A percentile compares a stretch with the other conserved stretches of the same genome.
Evolutionary conservation across 2,888 invertebrate genomes (phyloP).

Genomic region (Meiosimyza platycephala): DNA sequence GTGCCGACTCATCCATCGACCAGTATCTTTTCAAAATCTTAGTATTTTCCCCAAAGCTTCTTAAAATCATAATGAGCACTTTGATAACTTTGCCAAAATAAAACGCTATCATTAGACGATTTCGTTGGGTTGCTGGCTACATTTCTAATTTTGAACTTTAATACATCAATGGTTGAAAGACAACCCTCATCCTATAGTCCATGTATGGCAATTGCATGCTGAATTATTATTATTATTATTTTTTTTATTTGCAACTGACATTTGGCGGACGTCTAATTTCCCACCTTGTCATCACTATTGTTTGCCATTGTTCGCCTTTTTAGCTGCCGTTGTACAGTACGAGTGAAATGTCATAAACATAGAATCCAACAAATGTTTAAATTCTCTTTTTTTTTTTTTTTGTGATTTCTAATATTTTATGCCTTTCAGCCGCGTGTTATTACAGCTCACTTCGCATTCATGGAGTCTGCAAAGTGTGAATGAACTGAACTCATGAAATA

Average conservation of each 20-base stretch:
- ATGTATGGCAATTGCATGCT: too few species aligned
- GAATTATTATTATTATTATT: too few species aligned
- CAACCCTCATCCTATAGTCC: too few species aligned
- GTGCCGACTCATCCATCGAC: too few species aligned
- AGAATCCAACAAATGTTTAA: constrained; percentile 4
- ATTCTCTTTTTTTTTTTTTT: background rate
- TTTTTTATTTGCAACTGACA: constrained; percentile 42
- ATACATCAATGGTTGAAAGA: too few species aligned
- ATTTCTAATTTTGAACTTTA: too few species aligned
- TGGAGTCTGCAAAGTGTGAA: constrained; percentile 8
- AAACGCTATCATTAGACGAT: too few species aligned
- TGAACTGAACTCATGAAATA: constrained; percentile 12
- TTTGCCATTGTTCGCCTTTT: constrained; percentile 37
- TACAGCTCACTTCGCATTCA: background rate
- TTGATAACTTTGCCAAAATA: too few species aligned
- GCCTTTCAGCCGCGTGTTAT: background rate
- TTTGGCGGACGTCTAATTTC: constrained; percentile 48
- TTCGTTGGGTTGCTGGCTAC: too few species aligned
- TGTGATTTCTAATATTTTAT: constrained; percentile 31
- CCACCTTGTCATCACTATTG: constrained; percentile 47
- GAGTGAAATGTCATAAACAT: constrained; percentile 13
- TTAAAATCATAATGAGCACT: too few species aligned
- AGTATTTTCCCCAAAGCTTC: too few species aligned
- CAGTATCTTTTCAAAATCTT: too few species aligned
- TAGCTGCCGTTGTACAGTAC: background rate